Evolutionary conservation across 2,113 vertebrate species (phyloP), one percentile per base, ranked within the genome.

Genomic region (Corythornis cristatus): DNA sequence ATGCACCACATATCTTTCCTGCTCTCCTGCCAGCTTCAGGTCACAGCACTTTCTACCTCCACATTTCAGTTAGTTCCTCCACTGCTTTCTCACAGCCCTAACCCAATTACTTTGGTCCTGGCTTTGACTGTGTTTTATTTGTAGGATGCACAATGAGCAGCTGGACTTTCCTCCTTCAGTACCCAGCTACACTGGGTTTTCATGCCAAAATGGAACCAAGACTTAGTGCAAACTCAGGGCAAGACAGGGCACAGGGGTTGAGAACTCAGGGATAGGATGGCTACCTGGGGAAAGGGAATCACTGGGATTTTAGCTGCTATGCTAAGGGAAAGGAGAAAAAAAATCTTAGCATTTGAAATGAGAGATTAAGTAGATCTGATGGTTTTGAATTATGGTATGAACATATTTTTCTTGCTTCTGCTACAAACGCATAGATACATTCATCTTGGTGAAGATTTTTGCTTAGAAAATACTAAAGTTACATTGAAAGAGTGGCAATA

Each of bases 221-320:
- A 15, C 19, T 53, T 0, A 0, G 43, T n/a, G 37, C 21, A 91
- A 83, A 57, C 14, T 50, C 21, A 18, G 21, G 40, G 33, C 40
- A 65, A 81, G 65, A 15, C 0, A 0, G 33, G n/a, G 15, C 13
- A n/a, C 25, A 29, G 48, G 21, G 1, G 2, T 4, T 5, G 17
- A 25, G 58, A 31, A 40, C 28, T 7, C 1, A 2, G 21, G 26
- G 23, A 8, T 43, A 9, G 3, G 13, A 6, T 43, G 12, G n/a
- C 31, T 28, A 20, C 45, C 48, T 10, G 5, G 35, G n/a, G 29
- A 78, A 31, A 6, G 12, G 16, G 26, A 40, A 62, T 43, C 35
- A 25, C 0, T 14, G 54, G 25, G 14, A 60, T 60, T 73, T 75
- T 12, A 58, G 25, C 19, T 79, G 37, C 62, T 75, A 0, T 42